These are phyloP conservation scores for Prosapia bicincta DNA, from an alignment of 2,888 invertebrate species.

Conservation along the genomic window DNA sequence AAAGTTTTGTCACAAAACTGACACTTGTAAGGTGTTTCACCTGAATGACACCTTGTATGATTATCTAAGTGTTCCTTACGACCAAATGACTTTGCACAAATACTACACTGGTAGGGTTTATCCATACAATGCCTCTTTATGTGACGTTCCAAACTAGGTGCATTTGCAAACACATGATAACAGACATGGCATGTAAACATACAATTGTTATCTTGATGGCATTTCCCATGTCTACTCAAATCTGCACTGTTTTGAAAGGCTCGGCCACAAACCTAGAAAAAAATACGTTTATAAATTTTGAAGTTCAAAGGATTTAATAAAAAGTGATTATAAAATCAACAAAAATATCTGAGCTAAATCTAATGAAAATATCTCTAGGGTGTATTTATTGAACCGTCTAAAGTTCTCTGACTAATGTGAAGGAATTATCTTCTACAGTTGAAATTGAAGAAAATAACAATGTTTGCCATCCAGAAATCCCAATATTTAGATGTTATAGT, in stretches of 20 bases:
- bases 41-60: constrained; percentile 68
- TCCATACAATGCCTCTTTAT: constrained; percentile 79
- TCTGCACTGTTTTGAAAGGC: constrained; percentile 78
- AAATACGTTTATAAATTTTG: too few species aligned
- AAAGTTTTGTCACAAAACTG: constrained; percentile 68
- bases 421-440: too few species aligned
- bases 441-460: too few species aligned
- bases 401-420: too few species aligned
- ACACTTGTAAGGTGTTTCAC: constrained; percentile 57
- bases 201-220: constrained; percentile 69
- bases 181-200: constrained; percentile 66
- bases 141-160: constrained; percentile 64
- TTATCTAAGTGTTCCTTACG: constrained; percentile 84
- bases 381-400: too few species aligned
- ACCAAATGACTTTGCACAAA: constrained; percentile 83
- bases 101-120: constrained; percentile 79
- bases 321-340: too few species aligned
- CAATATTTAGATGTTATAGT: too few species aligned
- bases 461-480: too few species aligned
- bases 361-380: too few species aligned
- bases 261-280: constrained; percentile 73
- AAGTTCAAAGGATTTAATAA: too few species aligned
- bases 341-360: too few species aligned
- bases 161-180: constrained; percentile 70
- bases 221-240: constrained; percentile 77